phyloP scores from a whole-genome alignment of 2,888 invertebrate species.

The Noctua comes region DNA sequence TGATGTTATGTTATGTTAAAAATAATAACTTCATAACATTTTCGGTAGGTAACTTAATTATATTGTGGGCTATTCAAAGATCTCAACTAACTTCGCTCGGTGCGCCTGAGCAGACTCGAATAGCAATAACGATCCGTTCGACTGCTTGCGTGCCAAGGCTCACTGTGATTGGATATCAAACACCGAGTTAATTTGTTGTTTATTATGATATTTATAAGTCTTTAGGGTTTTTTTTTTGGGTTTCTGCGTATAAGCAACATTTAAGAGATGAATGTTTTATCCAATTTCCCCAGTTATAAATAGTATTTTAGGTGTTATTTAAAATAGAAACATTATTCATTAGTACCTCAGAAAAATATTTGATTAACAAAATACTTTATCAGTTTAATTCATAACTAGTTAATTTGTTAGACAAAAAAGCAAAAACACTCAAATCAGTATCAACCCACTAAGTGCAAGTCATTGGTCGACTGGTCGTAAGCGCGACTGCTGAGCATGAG shows the following conservation, averaged over 20 bases:
- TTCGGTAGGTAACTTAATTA: background rate
- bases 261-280: background rate
- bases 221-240: background rate
- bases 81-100: background rate
- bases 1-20: background rate
- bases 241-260: background rate
- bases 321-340: background rate
- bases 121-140: slow-evolving; percentile 20
- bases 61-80: background rate
- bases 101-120: slow-evolving; percentile 21
- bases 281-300: background rate
- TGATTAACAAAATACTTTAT: background rate
- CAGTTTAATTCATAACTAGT: background rate
- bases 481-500: too few relatives aligned
- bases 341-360: background rate
- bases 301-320: too few relatives aligned
- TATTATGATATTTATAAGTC: background rate
- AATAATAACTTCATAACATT: background rate
- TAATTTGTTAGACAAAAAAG: background rate
- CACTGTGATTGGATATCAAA: background rate
- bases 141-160: slow-evolving; percentile 17
- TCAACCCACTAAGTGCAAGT: background rate
- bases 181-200: background rate
- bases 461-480: background rate
- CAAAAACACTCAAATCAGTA: background rate